A percentile compares a stretch with the other conserved stretches of the same genome.
phyloP scores from a whole-genome alignment of 2,797 vertebrate species.

The Sebastes jordani region DNA sequence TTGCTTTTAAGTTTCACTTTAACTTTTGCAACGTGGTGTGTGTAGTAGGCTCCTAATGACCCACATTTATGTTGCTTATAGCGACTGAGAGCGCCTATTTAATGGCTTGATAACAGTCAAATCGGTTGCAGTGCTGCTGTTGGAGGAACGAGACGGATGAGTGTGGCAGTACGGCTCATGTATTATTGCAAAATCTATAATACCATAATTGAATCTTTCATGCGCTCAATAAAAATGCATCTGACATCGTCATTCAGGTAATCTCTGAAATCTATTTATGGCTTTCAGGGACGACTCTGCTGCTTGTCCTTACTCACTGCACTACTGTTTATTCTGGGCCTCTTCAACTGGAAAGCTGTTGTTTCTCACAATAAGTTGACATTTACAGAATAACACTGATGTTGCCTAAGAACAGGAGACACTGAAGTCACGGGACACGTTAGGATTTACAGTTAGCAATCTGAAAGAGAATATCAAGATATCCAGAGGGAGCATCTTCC shows the following conservation, averaged over 20 bases:
- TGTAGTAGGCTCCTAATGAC: too few relatives aligned
- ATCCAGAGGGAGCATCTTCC: slow-evolving; percentile 2
- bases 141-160: neutral
- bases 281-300: slow-evolving; percentile 18
- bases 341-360: slow-evolving; percentile 41
- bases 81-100: too few relatives aligned
- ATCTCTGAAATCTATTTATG: slow-evolving; percentile 15
- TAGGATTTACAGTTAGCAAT: slow-evolving; percentile 30
- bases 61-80: too few relatives aligned
- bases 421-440: slow-evolving; percentile 27
- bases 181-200: slow-evolving; percentile 56
- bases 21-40: too few relatives aligned
- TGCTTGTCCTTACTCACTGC: neutral
- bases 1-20: too few relatives aligned
- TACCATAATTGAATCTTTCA: neutral
- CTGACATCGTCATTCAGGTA: slow-evolving; percentile 5
- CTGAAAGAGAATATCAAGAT: slow-evolving; percentile 12
- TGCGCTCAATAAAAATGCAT: neutral
- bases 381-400: slow-evolving; percentile 29
- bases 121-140: neutral
- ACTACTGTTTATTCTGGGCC: slow-evolving; percentile 1
- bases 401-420: slow-evolving; percentile 6
- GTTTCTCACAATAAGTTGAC: slow-evolving; percentile 40
- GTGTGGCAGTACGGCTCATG: slow-evolving; percentile 20
- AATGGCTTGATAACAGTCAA: too few relatives aligned